phyloP scores from a whole-genome alignment of 2,113 vertebrate species.

The Otocyon megalotis region DNA sequence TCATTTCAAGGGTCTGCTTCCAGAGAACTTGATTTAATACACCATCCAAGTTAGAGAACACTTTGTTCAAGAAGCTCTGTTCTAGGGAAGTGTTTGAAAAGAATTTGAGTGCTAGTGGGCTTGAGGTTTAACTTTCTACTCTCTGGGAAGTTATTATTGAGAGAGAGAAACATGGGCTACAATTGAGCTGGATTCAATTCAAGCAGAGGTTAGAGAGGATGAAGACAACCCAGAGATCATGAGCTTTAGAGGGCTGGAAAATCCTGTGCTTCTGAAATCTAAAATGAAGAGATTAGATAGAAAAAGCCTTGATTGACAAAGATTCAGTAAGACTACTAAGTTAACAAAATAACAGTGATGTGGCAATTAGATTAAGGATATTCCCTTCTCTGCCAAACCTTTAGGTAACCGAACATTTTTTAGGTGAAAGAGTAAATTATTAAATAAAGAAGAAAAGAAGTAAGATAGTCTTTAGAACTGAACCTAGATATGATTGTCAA shows the following conservation, averaged over 20 bases:
- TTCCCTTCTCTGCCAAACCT: neutral
- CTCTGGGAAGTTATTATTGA: neutral
- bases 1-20: neutral
- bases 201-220: neutral
- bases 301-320: neutral
- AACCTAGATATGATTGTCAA: neutral
- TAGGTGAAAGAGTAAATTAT: conserved; percentile 32
- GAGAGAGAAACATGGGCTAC: neutral
- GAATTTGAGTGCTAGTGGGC: neutral
- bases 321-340: neutral
- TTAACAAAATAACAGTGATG: neutral
- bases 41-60: neutral
- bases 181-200: neutral
- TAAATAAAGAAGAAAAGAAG: neutral
- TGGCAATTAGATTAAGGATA: neutral
- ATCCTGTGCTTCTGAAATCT: neutral
- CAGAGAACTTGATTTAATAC: neutral
- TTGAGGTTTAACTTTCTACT: conserved; percentile 8
- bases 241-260: neutral
- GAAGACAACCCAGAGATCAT: neutral
- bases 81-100: neutral
- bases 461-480: neutral
- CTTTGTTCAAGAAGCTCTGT: neutral
- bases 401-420: neutral
- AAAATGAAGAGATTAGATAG: neutral